phyloP scores from a whole-genome alignment of 2,113 vertebrate genomes.

The Macquaria australasica region DNA sequence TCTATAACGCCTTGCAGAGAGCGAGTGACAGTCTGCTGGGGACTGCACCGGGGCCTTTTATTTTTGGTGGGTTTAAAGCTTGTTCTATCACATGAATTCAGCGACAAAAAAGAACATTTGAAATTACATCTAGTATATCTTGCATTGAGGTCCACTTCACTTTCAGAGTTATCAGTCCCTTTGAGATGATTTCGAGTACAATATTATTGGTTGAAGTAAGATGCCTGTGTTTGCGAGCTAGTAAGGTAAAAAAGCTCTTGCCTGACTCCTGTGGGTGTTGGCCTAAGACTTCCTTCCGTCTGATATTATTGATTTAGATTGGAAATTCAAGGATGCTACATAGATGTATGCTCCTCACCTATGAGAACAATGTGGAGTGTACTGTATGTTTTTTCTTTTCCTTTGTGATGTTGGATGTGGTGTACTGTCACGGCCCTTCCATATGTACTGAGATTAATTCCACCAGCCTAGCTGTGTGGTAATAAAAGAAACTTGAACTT shows the following conservation, averaged over 20 bases:
- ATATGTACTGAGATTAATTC: no score
- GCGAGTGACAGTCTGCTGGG: conserved; percentile 29
- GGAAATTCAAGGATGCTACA: background rate
- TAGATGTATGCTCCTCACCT: background rate
- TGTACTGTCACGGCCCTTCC: no score
- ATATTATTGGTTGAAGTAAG: background rate
- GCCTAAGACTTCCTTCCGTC: background rate
- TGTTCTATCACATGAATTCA: conserved; percentile 22
- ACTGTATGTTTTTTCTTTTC: no score
- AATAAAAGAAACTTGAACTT: no score
- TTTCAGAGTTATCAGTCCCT: conserved; percentile 2
- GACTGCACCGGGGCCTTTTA: conserved; percentile 1
- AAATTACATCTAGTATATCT: conserved; percentile 35
- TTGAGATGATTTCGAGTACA: conserved; percentile 9
- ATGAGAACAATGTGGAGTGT: background rate
- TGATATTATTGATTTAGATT: conserved; percentile 20
- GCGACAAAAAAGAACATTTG: background rate
- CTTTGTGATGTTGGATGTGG: no score
- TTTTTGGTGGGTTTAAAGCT: conserved; percentile 1
- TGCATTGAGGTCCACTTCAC: background rate
- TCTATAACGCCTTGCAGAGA: conserved; percentile 10
- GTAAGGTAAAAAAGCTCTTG: background rate
- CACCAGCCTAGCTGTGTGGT: no score
- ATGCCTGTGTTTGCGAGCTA: background rate
- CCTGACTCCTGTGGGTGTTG: background rate